Percentiles rank a stretch among this genome's conserved stretches.
These are phyloP conservation scores for Erebia epiphron DNA, from an alignment of 2,888 invertebrate species.

Conservation along the genomic window DNA sequence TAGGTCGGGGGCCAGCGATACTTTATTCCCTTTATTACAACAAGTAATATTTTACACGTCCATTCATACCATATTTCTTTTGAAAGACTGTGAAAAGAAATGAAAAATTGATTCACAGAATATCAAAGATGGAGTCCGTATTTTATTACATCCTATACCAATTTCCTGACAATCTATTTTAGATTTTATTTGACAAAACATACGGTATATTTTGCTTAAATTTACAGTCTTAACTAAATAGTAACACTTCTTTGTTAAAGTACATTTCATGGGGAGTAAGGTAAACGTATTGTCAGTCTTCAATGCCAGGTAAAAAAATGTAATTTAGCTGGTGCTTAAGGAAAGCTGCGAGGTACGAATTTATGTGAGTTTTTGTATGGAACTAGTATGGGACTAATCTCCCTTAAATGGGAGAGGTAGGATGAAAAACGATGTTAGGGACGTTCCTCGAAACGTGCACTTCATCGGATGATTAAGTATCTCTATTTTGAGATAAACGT, in stretches of 20 bases:
- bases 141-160: slow-evolving; percentile 15
- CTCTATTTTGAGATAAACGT: slow-evolving; percentile 18
- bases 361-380: slow-evolving; percentile 28
- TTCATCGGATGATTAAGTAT: slow-evolving; percentile 13
- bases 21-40: slow-evolving; percentile 4
- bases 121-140: slow-evolving; percentile 13
- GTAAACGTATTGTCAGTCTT: slow-evolving; percentile 31
- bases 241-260: slow-evolving; percentile 31
- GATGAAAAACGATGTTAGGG: slow-evolving; percentile 6
- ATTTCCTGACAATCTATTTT: not conserved
- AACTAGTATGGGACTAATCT: slow-evolving; percentile 25
- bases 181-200: not conserved
- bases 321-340: slow-evolving; percentile 18
- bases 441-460: slow-evolving; percentile 1
- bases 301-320: slow-evolving; percentile 31
- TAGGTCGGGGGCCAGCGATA: not conserved
- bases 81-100: slow-evolving; percentile 34
- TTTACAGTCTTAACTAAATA: slow-evolving; percentile 1
- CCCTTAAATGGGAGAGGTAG: slow-evolving; percentile 11
- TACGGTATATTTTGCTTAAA: not conserved
- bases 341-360: slow-evolving; percentile 26
- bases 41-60: slow-evolving; percentile 28
- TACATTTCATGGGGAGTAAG: slow-evolving; percentile 32
- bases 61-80: slow-evolving; percentile 22
- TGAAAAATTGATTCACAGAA: slow-evolving; percentile 37